These are phyloP conservation scores for Cydia amplana DNA, from an alignment of 1,140 invertebrate genomes.

Conservation along the genomic window DNA sequence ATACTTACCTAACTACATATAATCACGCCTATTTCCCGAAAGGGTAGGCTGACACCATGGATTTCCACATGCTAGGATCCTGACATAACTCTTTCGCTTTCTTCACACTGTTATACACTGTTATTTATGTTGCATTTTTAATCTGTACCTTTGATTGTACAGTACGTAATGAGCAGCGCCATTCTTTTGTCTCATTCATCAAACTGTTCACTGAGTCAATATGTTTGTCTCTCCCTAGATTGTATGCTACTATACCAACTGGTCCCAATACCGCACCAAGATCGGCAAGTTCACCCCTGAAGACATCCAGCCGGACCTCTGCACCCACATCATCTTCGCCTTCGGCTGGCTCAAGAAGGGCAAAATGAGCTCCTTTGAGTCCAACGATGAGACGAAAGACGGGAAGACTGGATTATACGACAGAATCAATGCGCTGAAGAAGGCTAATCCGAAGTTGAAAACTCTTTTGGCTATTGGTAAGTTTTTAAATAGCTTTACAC, in stretches of 20 bases:
- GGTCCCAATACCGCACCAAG: constrained; percentile 97
- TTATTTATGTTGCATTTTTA: too few species aligned
- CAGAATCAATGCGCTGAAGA: constrained; percentile 89
- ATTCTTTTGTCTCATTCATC: background rate
- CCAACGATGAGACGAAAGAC: constrained; percentile 95
- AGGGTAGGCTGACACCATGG: too few species aligned
- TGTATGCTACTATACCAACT: constrained; percentile 98
- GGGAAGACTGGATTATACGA: constrained; percentile 95
- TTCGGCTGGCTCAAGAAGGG: constrained; percentile 98
- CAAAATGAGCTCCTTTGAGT: constrained; percentile 93
- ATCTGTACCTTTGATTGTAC: too few species aligned
- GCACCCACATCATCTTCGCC: constrained; percentile 97
- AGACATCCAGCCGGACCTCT: constrained; percentile 96
- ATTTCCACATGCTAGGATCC: too few species aligned
- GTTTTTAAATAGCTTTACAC: too few species aligned
- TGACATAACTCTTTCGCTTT: too few species aligned
- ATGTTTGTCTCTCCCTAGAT: constrained; percentile 78
- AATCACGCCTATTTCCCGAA: too few species aligned
- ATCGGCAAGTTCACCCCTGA: constrained; percentile 96
- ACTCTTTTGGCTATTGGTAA: constrained; percentile 93
- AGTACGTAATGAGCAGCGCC: too few species aligned
- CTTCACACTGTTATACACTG: too few species aligned
- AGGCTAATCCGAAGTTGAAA: constrained; percentile 93
- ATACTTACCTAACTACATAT: too few species aligned
- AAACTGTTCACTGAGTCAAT: background rate